Percentiles rank a stretch among this genome's conserved stretches.
These are phyloP conservation scores for Clitarchus hookeri DNA, from an alignment of 2,888 invertebrate genomes.

Conservation along the genomic window DNA sequence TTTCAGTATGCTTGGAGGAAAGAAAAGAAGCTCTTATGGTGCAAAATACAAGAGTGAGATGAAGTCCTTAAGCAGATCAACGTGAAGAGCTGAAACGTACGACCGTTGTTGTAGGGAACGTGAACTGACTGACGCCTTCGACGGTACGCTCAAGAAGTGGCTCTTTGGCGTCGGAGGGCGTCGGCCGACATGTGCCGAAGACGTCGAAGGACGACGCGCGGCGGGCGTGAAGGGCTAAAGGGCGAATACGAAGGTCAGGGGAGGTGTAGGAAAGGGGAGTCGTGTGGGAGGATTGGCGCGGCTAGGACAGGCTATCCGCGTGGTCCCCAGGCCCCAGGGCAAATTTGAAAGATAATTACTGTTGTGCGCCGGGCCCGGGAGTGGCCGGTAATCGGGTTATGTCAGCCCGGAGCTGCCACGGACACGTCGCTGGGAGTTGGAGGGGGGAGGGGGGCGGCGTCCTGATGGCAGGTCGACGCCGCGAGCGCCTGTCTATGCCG, in stretches of 20 bases:
- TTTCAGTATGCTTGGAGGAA: too few relatives aligned
- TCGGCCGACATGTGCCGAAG: not conserved
- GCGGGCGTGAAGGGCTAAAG: not conserved
- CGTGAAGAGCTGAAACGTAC: too few relatives aligned
- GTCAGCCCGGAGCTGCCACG: conserved; percentile 33
- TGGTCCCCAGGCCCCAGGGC: conserved; percentile 39
- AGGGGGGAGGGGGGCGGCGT: conserved; percentile 25
- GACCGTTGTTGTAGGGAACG: too few relatives aligned
- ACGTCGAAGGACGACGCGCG: too few relatives aligned
- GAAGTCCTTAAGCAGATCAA: too few relatives aligned
- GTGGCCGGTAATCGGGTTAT: conserved; percentile 37
- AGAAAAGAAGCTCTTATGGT: too few relatives aligned
- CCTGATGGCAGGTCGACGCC: conserved; percentile 15
- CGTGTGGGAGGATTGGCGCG: not conserved
- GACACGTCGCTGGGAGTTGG: conserved; percentile 22
- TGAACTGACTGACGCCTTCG: too few relatives aligned
- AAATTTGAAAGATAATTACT: conserved; percentile 42
- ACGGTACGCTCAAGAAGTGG: too few relatives aligned
- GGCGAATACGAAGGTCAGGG: not conserved
- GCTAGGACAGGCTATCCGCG: not conserved
- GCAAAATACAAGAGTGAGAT: too few relatives aligned
- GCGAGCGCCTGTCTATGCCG: not conserved
- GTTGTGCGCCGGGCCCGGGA: conserved; percentile 34
- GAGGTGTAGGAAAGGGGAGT: not conserved
- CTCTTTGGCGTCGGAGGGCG: not conserved